A percentile compares a stretch with the other conserved stretches of the same genome.
These are phyloP conservation scores for Lagorchestes hirsutus DNA, from an alignment of 2,797 vertebrate genomes.

Conservation along the genomic window DNA sequence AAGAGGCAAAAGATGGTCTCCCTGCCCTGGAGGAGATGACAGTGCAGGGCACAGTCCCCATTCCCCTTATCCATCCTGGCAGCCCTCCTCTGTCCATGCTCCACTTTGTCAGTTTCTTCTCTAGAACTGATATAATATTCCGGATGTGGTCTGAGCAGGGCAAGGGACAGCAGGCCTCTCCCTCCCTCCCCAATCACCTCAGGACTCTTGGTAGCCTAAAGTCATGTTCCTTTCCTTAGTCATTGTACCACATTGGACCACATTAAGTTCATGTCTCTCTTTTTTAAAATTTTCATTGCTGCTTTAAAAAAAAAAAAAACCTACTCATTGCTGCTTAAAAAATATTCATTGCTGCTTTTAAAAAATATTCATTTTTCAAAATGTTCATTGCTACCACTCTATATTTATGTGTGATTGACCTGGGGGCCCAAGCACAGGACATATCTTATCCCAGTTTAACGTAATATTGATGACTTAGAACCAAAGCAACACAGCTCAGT, in stretches of 20 bases:
- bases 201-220: not conserved
- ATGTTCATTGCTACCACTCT: not conserved
- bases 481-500: not conserved
- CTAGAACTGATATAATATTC: not conserved
- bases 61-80: not conserved
- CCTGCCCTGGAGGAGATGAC: not conserved
- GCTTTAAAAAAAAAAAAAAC: not conserved
- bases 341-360: not conserved
- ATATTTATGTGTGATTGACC: not conserved
- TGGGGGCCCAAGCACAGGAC: not conserved
- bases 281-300: not conserved
- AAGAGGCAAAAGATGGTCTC: not conserved
- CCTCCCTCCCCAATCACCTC: not conserved
- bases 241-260: not conserved
- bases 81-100: not conserved
- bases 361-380: too few relatives aligned
- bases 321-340: not conserved
- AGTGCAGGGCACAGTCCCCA: too few relatives aligned
- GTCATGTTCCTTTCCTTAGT: not conserved
- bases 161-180: not conserved
- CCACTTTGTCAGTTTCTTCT: not conserved
- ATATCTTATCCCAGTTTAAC: not conserved
- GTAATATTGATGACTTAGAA: not conserved
- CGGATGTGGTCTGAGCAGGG: not conserved
- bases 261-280: not conserved